These are phyloP conservation scores for Pluvialis apricaria DNA, from an alignment of 2,113 vertebrate species.

Conservation along the genomic window DNA sequence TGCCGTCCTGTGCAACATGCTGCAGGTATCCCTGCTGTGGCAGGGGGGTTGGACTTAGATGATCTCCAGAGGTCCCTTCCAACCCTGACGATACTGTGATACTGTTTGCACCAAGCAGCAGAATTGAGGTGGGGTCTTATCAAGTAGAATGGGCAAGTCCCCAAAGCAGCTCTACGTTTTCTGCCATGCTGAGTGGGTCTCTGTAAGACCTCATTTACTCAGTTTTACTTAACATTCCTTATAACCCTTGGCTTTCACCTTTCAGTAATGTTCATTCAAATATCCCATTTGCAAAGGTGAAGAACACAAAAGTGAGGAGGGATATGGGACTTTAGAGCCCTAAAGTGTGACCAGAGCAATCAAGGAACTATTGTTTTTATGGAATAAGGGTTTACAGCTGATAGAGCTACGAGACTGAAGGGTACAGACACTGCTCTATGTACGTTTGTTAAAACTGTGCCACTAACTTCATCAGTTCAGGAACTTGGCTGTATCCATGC, in stretches of 20 bases:
- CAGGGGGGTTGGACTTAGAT: no score
- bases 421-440: not conserved
- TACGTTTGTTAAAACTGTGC: not conserved
- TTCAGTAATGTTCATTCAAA: not conserved
- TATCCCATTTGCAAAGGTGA: not conserved
- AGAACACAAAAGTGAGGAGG: not conserved
- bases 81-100: no score
- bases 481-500: not conserved
- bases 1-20: no score
- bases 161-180: fast-evolving
- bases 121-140: not conserved
- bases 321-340: not conserved
- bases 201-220: not conserved
- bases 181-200: not conserved
- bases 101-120: not conserved
- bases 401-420: not conserved
- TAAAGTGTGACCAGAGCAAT: not conserved
- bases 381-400: not conserved
- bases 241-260: not conserved
- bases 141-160: not conserved
- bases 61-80: no score
- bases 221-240: not conserved
- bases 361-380: not conserved
- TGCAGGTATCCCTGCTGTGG: no score
- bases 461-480: not conserved